Evolutionary conservation across 2,113 vertebrate species (phyloP).

Genomic region (zebrafish (Danio rerio)): DNA sequence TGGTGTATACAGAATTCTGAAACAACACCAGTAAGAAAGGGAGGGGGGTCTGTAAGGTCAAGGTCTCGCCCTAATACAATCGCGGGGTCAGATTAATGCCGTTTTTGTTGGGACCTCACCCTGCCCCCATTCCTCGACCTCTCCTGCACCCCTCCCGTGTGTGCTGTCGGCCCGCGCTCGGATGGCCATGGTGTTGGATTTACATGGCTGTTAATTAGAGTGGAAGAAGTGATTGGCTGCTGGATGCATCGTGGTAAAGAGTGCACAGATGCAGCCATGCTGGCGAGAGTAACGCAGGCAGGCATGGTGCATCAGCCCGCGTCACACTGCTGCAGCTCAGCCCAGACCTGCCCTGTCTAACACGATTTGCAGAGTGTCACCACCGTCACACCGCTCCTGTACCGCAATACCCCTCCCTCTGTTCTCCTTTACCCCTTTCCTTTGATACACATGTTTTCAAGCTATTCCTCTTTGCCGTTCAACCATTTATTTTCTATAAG

Average conservation of each 20-base stretch:
- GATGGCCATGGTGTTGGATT: slow-evolving; percentile 68
- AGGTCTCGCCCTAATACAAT: slow-evolving; percentile 20
- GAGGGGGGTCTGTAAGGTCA: slow-evolving; percentile 30
- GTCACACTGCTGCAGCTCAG: slow-evolving; percentile 86
- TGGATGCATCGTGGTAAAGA: slow-evolving; percentile 86
- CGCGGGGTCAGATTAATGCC: slow-evolving; percentile 8
- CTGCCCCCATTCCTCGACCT: slow-evolving; percentile 43
- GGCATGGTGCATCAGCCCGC: slow-evolving; percentile 85
- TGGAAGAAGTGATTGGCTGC: slow-evolving; percentile 96
- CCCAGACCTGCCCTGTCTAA: slow-evolving; percentile 83
- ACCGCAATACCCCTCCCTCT: slow-evolving; percentile 44
- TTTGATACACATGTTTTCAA: slow-evolving; percentile 25
- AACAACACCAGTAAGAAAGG: slow-evolving; percentile 18
- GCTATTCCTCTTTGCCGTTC: slow-evolving; percentile 13
- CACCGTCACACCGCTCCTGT: slow-evolving; percentile 60
- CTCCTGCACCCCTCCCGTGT: neutral
- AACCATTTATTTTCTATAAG: neutral
- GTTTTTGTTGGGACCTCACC: slow-evolving; percentile 39
- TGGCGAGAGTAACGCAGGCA: slow-evolving; percentile 83
- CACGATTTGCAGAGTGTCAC: slow-evolving; percentile 85
- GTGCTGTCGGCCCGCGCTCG: slow-evolving; percentile 60
- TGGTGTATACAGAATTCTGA: too few relatives aligned
- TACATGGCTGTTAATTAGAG: slow-evolving; percentile 93
- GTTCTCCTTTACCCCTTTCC: slow-evolving; percentile 23
- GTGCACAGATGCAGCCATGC: slow-evolving; percentile 87